Percentiles rank a stretch among this genome's conserved stretches.
Conservation (phyloP, 2,888 invertebrate genomes). For the Agrilus biguttatus region DNA sequence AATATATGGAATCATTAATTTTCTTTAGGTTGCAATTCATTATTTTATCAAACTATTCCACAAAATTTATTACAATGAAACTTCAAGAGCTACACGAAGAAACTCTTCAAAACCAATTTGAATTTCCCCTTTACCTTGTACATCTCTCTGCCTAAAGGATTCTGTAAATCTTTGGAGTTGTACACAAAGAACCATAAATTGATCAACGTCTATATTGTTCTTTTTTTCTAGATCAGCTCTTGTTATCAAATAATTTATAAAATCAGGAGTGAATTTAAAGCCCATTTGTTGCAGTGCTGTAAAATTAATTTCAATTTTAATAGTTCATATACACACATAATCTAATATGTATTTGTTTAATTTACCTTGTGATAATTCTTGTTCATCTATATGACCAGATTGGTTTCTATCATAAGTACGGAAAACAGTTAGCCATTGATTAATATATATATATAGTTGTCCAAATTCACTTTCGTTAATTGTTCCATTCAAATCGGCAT, state of each 20-base stretch:
- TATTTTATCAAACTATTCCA: too few relatives aligned
- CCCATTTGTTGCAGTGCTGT: constrained; percentile 79
- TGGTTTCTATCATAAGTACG: constrained; percentile 73
- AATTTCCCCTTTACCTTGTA: constrained; percentile 66
- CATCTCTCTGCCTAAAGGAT: constrained; percentile 68
- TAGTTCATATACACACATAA: too few relatives aligned
- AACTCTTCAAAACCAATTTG: constrained; percentile 86
- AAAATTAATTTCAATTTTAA: constrained; percentile 10
- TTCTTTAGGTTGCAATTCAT: too few relatives aligned
- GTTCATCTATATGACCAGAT: constrained; percentile 71
- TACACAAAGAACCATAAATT: constrained; percentile 78
- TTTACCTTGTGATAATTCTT: constrained; percentile 59
- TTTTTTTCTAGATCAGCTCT: constrained; percentile 51
- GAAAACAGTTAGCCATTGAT: constrained; percentile 78
- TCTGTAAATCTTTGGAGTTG: constrained; percentile 82
- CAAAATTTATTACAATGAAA: constrained; percentile 31
- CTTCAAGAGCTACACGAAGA: constrained; percentile 64
- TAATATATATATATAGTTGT: constrained; percentile 73
- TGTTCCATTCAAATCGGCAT: constrained; percentile 68
- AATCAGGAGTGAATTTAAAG: constrained; percentile 66
- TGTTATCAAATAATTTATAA: constrained; percentile 54
- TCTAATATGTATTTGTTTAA: background rate
- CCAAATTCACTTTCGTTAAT: constrained; percentile 76
- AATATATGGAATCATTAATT: too few relatives aligned
- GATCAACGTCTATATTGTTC: constrained; percentile 62